These are phyloP conservation scores for Homalodisca vitripennis DNA, from an alignment of 1,140 invertebrate species.

Conservation along the genomic window DNA sequence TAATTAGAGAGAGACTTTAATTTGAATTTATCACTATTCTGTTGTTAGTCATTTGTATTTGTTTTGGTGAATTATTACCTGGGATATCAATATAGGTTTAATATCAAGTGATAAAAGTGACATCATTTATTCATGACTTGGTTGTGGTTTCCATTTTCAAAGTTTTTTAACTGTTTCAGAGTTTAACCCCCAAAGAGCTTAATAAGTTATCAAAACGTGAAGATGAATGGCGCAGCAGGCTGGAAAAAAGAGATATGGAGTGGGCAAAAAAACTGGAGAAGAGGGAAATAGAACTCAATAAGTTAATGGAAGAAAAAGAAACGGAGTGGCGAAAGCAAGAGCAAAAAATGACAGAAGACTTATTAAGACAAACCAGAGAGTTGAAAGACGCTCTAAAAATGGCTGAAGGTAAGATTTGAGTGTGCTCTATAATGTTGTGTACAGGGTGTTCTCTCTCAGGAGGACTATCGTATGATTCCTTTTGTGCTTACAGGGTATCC, in stretches of 20 bases:
- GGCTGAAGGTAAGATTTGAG: conserved; percentile 57
- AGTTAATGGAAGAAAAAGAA: conserved; percentile 58
- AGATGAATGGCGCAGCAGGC: conserved; percentile 54
- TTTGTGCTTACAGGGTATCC: background rate
- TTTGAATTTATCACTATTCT: too few relatives aligned
- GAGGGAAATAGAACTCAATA: conserved; percentile 52
- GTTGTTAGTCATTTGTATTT: too few relatives aligned
- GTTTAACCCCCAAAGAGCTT: conserved; percentile 50
- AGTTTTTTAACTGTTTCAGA: too few relatives aligned
- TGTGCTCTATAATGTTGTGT: background rate
- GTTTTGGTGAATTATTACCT: too few relatives aligned
- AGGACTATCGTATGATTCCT: too few relatives aligned
- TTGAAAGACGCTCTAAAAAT: conserved; percentile 60
- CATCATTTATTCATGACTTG: too few relatives aligned
- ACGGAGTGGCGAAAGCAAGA: conserved; percentile 63
- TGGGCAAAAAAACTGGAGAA: conserved; percentile 58
- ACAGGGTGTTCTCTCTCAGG: conserved; percentile 1
- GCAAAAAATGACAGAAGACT: conserved; percentile 50
- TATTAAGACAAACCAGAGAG: conserved; percentile 55
- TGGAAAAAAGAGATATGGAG: conserved; percentile 58
- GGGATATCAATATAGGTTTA: too few relatives aligned
- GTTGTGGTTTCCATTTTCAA: too few relatives aligned
- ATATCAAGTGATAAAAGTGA: too few relatives aligned
- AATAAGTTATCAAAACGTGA: conserved; percentile 51
- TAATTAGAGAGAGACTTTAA: too few relatives aligned